These are phyloP conservation scores for Eristalis arbustorum DNA, from an alignment of 2,888 invertebrate species.

Conservation along the genomic window DNA sequence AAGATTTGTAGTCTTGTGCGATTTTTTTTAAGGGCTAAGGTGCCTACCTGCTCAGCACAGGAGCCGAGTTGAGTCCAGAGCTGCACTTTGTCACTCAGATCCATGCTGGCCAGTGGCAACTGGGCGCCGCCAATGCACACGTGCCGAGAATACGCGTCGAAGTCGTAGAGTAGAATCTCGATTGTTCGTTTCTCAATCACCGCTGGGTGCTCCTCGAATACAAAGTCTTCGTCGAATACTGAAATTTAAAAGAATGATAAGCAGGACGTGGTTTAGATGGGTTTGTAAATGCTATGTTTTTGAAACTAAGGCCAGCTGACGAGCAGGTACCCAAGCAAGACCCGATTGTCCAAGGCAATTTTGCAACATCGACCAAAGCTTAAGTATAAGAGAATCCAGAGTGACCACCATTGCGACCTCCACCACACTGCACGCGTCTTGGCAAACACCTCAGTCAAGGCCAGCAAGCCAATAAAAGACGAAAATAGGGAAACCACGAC, in stretches of 20 bases:
- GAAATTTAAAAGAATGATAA: constrained; percentile 39
- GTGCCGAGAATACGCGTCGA: constrained; percentile 84
- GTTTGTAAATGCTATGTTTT: no score
- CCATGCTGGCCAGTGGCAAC: constrained; percentile 82
- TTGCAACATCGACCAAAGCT: no score
- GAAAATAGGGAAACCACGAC: no score
- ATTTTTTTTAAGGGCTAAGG: not conserved
- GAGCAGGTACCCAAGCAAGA: no score
- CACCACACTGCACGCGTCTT: no score
- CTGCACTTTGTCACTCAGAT: constrained; percentile 82
- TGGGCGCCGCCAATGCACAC: constrained; percentile 84
- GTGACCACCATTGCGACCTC: no score
- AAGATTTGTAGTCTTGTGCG: not conserved
- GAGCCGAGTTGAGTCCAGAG: constrained; percentile 83
- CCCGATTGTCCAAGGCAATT: no score
- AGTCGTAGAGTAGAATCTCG: constrained; percentile 84
- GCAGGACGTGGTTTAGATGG: no score
- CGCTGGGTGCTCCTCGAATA: constrained; percentile 83
- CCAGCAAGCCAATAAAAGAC: no score
- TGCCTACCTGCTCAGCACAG: constrained; percentile 80
- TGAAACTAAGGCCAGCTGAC: no score
- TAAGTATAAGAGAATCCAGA: no score
- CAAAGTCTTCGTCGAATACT: constrained; percentile 86
- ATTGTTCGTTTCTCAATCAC: constrained; percentile 82
- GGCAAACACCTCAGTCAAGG: no score